A percentile compares a stretch with the other conserved stretches of the same genome.
Evolutionary conservation across 2,797 vertebrate species (phyloP).

Genomic region (Coregonus ussuriensis): DNA sequence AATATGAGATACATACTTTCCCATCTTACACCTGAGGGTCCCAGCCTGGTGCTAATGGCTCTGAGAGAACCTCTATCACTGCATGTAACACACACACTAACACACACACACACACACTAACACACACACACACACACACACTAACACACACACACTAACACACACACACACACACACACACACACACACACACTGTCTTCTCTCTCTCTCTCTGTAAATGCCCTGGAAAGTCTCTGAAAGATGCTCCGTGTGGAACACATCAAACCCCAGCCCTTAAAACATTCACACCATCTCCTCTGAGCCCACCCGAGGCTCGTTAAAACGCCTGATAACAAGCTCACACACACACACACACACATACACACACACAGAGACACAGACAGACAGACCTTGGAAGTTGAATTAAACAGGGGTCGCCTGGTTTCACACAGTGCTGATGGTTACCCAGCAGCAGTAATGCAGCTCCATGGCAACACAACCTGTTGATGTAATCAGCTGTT

Average conservation of each 20-base stretch:
- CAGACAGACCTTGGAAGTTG: constrained; percentile 6
- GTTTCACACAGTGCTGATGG: constrained; percentile 33
- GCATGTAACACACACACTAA: constrained; percentile 27
- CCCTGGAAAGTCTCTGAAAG: constrained; percentile 36
- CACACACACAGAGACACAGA: constrained; percentile 8
- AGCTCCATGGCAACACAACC: constrained; percentile 38
- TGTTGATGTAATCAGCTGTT: constrained; percentile 60
- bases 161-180: constrained; percentile 20
- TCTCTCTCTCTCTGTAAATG: background rate
- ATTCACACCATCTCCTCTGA: constrained; percentile 33
- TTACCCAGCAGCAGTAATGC: background rate
- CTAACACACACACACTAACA: constrained; percentile 20
- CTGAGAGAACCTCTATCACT: constrained; percentile 49
- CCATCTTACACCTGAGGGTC: constrained; percentile 69
- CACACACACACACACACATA: constrained; percentile 8
- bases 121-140: constrained; percentile 39
- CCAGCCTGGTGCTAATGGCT: constrained; percentile 58
- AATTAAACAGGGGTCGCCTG: constrained; percentile 37
- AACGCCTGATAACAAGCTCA: constrained; percentile 38
- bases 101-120: background rate
- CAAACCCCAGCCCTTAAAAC: constrained; percentile 22
- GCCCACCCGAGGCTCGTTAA: constrained; percentile 49
- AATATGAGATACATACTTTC: constrained; percentile 73
- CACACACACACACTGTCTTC: background rate
- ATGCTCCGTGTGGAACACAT: constrained; percentile 31